These are phyloP conservation scores for Antheraea assamensis DNA, from an alignment of 2,888 invertebrate genomes.

Conservation along the genomic window DNA sequence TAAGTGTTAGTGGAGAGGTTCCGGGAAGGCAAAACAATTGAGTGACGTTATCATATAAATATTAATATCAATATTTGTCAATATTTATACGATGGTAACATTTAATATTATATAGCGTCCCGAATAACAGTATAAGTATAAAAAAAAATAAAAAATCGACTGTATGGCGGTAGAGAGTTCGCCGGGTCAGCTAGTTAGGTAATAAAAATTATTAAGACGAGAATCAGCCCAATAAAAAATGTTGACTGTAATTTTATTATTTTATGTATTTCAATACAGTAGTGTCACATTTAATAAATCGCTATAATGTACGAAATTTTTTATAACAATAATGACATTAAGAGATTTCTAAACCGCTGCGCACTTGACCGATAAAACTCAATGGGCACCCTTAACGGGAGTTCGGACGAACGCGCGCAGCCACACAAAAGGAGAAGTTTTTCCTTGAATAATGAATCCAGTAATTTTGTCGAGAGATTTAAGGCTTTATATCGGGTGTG, in stretches of 20 bases:
- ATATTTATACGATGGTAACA: too few relatives aligned
- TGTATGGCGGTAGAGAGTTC: too few relatives aligned
- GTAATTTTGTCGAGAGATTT: constrained; percentile 20
- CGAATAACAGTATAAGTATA: too few relatives aligned
- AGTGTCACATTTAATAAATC: background rate
- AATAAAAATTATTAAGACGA: too few relatives aligned
- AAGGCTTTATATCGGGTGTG: background rate
- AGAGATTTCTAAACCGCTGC: constrained; percentile 47
- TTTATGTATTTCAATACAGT: background rate
- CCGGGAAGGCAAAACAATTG: too few relatives aligned
- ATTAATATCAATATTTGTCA: too few relatives aligned
- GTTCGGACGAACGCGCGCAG: constrained; percentile 22
- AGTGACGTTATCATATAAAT: too few relatives aligned
- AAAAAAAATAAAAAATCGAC: too few relatives aligned
- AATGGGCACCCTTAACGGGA: constrained; percentile 34
- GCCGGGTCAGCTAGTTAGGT: too few relatives aligned
- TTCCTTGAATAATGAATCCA: constrained; percentile 38
- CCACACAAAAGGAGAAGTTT: constrained; percentile 36
- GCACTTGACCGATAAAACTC: constrained; percentile 42
- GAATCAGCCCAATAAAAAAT: too few relatives aligned
- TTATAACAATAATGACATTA: constrained; percentile 38
- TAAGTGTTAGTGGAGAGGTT: too few relatives aligned
- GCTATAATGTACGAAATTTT: background rate
- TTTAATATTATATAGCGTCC: too few relatives aligned
- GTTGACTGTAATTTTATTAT: background rate